Evolutionary conservation across 2,113 vertebrate genomes (phyloP), one percentile per base, ranked within the genome.

Genomic region (Ageneiosus marmoratus): DNA sequence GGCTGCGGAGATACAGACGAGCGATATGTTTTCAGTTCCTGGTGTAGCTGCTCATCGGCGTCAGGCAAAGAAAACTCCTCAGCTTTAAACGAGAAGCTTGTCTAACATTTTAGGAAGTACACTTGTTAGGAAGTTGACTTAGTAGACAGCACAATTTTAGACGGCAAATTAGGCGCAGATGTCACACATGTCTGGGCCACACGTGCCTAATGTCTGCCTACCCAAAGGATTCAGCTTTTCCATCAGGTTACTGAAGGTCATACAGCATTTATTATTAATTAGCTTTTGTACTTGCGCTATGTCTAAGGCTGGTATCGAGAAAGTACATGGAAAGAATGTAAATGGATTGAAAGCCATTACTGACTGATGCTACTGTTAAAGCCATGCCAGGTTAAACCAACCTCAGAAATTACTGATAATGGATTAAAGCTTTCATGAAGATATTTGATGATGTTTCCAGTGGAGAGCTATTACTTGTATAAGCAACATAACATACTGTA

Each of bases 261-360:
- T 55, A 56, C 34, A 55, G 22, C 73, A 50, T 80, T 81, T 81
- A 67, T 65, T 44, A 80, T 84, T 72, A 46, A 76, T 84, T 50
- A 74, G 56, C 48, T 74, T 56, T 44, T 78, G n/a, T 46, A 56
- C 44, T 16, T 65, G 46, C 44, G 60, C 11, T 27, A n/a, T 55
- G 50, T 27, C 18, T 27, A 44, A 22, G 41, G 48, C 55, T 74
- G 81, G 48, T 72, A 46, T 48, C 51, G n/a, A 50, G 32, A 27
- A 85, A 53, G 70, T 44, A 18, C 15, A 75, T 55, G 63, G 32
- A 82, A 73, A 69, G 50, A 2, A 46, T 34, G 58, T 46, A 27
- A 67, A 34, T 76, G 29, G 51, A 81, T 60, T 12, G 27, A 60
- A 81, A 77, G 6, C 37, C n/a, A 81, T 76, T 51, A 48, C 27